Conservation (phyloP, 2,888 invertebrate genomes). For the Metacarcinus magister region DNA sequence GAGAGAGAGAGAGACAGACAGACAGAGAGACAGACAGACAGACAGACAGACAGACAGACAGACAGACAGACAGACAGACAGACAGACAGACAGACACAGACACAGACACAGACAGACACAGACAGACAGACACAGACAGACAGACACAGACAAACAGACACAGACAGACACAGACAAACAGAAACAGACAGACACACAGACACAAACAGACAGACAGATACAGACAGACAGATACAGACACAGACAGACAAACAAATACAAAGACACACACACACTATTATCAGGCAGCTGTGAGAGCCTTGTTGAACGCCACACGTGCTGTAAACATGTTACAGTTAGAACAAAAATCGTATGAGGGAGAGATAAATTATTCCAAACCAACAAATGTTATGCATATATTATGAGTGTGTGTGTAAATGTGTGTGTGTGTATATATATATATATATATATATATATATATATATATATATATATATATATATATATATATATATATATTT, state of each 20-base stretch:
- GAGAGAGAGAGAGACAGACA: not conserved
- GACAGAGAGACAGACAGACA: not conserved
- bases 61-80: not conserved
- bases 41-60: not conserved
- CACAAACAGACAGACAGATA: no score
- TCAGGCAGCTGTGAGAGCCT: no score
- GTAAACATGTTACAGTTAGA: not conserved
- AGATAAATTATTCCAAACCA: not conserved
- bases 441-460: no score
- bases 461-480: no score
- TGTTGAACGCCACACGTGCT: not conserved
- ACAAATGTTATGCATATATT: conserved; percentile 37
- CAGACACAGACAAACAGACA: not conserved
- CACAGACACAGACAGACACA: conserved; percentile 52
- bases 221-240: no score
- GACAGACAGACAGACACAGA: conserved; percentile 57
- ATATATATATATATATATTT: no score
- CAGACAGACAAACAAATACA: no score
- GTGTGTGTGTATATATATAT: no score
- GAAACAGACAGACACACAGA: no score
- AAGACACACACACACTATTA: not conserved
- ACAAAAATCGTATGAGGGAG: not conserved
- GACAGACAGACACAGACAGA: not conserved
- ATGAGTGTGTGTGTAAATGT: not conserved
- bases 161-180: no score